Conservation (phyloP, 2,888 invertebrate species). For the Agriopis aurantiaria region DNA sequence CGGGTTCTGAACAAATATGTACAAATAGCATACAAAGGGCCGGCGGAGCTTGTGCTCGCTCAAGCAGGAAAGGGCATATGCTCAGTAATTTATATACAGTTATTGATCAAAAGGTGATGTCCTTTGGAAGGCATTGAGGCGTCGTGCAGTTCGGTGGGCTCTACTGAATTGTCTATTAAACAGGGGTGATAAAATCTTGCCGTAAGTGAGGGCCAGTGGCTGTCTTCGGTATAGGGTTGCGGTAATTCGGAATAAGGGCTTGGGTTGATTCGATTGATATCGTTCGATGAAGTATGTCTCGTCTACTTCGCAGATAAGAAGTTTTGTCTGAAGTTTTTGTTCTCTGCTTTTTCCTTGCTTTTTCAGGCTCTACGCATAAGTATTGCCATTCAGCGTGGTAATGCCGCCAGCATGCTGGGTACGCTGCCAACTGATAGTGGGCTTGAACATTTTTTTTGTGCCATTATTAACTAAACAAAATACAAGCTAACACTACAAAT, state of each 20-base stretch:
- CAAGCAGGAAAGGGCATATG: conserved; percentile 83
- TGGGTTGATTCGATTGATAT: conserved; percentile 50
- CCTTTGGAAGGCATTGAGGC: conserved; percentile 82
- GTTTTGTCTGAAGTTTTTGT: too few species aligned
- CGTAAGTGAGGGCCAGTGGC: conserved; percentile 54
- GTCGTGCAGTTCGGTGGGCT: conserved; percentile 67
- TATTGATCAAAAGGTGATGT: conserved; percentile 85
- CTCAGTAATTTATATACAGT: conserved; percentile 85
- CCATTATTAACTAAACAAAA: too few species aligned
- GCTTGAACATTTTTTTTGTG: too few species aligned
- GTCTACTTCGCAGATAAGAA: conserved; percentile 12
- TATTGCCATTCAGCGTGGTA: too few species aligned
- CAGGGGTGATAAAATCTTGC: conserved; percentile 81
- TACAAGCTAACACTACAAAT: too few species aligned
- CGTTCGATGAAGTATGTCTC: conserved; percentile 33
- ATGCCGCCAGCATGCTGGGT: too few species aligned
- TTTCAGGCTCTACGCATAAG: too few species aligned
- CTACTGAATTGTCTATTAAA: conserved; percentile 76
- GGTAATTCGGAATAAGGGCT: conserved; percentile 32
- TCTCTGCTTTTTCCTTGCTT: neutral
- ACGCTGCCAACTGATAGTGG: too few species aligned
- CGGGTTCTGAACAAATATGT: conserved; percentile 52
- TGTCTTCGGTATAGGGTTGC: conserved; percentile 65
- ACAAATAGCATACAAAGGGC: conserved; percentile 67
- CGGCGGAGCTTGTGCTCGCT: conserved; percentile 71